phyloP scores from a whole-genome alignment of 2,797 vertebrate species.

The Paedocypris micromegethes region DNA sequence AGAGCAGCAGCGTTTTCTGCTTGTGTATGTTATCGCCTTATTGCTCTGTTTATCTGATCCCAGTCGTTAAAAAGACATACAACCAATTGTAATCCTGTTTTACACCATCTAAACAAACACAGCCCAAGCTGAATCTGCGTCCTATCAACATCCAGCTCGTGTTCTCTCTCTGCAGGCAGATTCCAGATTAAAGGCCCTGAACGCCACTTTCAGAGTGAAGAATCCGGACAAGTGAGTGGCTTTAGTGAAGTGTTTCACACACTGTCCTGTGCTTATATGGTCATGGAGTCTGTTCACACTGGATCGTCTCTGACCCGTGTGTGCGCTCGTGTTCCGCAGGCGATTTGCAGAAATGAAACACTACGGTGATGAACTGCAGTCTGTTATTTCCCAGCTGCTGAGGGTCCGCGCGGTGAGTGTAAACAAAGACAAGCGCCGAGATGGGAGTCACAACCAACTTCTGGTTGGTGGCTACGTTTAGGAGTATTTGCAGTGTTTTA shows the following conservation, averaged over 20 bases:
- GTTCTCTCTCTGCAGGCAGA: conserved; percentile 74
- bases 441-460: too few species aligned
- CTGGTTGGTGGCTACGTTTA: too few species aligned
- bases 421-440: conserved; percentile 20
- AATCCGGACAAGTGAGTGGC: conserved; percentile 90
- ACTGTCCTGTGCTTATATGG: not conserved
- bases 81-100: conserved; percentile 1
- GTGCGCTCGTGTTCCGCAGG: conserved; percentile 66
- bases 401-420: conserved; percentile 87
- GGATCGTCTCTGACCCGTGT: not conserved
- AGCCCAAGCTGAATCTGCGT: conserved; percentile 2
- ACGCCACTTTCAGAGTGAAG: conserved; percentile 94
- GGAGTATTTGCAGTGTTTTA: too few species aligned
- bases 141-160: conserved; percentile 13
- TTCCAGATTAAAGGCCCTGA: conserved; percentile 91
- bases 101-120: conserved; percentile 24
- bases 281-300: not conserved
- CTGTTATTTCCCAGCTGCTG: conserved; percentile 91
- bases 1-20: conserved; percentile 16
- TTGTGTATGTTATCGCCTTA: conserved; percentile 2
- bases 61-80: not conserved
- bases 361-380: conserved; percentile 91
- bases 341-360: conserved; percentile 90
- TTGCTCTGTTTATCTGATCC: conserved; percentile 26
- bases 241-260: conserved; percentile 19